A percentile compares a stretch with the other conserved stretches of the same genome.
Conservation (phyloP, 2,888 invertebrate species). For the Oscheius onirici region DNA sequence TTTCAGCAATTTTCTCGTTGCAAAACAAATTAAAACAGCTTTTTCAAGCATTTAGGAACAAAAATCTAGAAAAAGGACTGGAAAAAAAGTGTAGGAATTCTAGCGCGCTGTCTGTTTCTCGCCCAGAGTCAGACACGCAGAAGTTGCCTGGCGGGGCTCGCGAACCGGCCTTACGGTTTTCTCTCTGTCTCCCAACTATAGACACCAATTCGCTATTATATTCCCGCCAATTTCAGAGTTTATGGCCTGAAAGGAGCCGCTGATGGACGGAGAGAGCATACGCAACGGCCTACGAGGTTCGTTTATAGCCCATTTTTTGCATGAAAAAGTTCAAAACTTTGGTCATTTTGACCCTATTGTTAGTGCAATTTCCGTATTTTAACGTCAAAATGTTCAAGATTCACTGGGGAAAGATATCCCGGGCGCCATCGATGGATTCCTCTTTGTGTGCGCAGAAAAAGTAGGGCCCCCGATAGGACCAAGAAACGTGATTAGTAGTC, state of each 20-base stretch:
- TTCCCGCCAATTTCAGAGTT: not conserved
- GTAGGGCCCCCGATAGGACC: no score
- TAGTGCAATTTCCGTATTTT: no score
- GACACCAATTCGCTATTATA: not conserved
- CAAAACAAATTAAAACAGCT: not conserved
- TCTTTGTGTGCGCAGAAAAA: no score
- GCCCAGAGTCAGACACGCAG: not conserved
- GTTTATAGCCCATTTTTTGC: constrained; percentile 12
- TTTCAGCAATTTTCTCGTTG: no score
- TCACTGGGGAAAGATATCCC: no score
- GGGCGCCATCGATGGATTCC: no score
- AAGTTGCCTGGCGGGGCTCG: constrained; percentile 1
- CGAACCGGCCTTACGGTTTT: constrained; percentile 15
- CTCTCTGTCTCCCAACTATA: not conserved
- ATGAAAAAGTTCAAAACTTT: not conserved
- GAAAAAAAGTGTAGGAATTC: not conserved
- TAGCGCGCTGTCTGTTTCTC: not conserved
- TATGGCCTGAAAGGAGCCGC: not conserved
- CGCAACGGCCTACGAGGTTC: constrained; percentile 18
- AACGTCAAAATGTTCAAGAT: no score
- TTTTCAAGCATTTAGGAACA: not conserved
- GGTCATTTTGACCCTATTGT: not conserved
- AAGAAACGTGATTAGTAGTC: no score
- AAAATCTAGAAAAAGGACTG: not conserved
- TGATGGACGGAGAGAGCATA: constrained; percentile 10